Conservation (phyloP, 1,140 invertebrate genomes). For the Onthophagus taurus region DNA sequence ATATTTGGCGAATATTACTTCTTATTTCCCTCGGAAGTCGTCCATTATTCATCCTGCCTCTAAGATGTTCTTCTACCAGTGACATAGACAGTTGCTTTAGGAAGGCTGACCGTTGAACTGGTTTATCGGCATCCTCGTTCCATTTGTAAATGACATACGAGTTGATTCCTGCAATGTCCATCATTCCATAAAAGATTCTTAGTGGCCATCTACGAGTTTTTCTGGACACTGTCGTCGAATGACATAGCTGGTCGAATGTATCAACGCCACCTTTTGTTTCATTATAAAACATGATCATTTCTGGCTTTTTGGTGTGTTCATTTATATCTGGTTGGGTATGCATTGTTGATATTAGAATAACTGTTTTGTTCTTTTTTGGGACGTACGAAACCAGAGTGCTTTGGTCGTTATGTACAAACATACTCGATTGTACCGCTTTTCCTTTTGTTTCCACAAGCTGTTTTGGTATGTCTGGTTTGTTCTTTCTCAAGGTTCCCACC, state of each 20-base stretch:
- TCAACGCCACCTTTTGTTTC: constrained; percentile 36
- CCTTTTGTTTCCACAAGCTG: constrained; percentile 2
- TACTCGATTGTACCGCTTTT: not conserved
- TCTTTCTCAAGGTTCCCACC: constrained; percentile 3
- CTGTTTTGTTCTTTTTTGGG: constrained; percentile 5
- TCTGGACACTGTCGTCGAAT: too few relatives aligned
- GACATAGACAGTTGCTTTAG: too few relatives aligned
- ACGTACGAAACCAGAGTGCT: constrained; percentile 4
- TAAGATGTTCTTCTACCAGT: too few relatives aligned
- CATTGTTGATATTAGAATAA: constrained; percentile 27
- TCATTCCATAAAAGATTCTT: too few relatives aligned
- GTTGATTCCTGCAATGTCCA: too few relatives aligned
- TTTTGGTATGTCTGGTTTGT: constrained; percentile 5
- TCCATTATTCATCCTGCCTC: too few relatives aligned
- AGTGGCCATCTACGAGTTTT: too few relatives aligned
- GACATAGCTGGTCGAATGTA: constrained; percentile 13
- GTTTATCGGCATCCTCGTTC: too few relatives aligned
- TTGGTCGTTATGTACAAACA: not conserved
- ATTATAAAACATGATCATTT: constrained; percentile 38
- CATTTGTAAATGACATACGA: too few relatives aligned
- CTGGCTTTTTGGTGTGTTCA: constrained; percentile 28
- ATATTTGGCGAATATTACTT: too few relatives aligned
- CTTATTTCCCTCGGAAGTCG: too few relatives aligned
- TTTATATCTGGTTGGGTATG: constrained; percentile 24
- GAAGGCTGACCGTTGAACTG: too few relatives aligned